These are phyloP conservation scores for Palythoa grandis DNA, from an alignment of 92 coral and sea anemone genomes.

Conservation along the genomic window DNA sequence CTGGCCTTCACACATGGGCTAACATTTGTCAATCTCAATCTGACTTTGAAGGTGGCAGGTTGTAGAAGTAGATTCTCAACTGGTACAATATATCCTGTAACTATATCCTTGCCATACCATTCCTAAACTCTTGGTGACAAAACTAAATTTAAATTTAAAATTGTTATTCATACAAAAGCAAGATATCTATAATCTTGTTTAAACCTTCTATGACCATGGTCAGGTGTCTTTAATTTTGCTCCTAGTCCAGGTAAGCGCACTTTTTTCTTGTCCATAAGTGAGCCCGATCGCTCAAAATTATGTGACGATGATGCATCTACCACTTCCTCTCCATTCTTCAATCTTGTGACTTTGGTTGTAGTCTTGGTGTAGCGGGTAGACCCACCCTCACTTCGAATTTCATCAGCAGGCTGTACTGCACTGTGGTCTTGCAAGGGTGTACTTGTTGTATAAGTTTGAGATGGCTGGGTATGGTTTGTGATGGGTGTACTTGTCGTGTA, in stretches of 20 bases:
- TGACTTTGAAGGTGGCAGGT: too few species aligned
- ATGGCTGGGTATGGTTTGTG: conserved; percentile 52
- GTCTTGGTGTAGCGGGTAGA: conserved; percentile 56
- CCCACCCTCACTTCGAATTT: conserved; percentile 56
- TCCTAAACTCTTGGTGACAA: too few species aligned
- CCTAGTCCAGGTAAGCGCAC: conserved; percentile 92
- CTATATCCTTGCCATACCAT: too few species aligned
- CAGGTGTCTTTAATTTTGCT: conserved; percentile 56
- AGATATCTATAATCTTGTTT: neutral
- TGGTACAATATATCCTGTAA: too few species aligned
- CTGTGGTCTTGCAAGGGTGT: conserved; percentile 86
- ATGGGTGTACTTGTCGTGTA: conserved; percentile 48
- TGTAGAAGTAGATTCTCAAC: too few species aligned
- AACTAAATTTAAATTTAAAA: too few species aligned
- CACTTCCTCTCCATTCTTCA: conserved; percentile 42
- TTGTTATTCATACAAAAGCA: too few species aligned
- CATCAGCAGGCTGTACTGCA: conserved; percentile 63
- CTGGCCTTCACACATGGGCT: too few species aligned
- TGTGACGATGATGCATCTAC: conserved; percentile 46
- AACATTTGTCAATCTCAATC: too few species aligned
- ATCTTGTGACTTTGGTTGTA: conserved; percentile 71
- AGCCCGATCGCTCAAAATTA: conserved; percentile 63
- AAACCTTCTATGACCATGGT: conserved; percentile 56
- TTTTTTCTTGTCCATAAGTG: conserved; percentile 83
- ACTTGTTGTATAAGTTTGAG: conserved; percentile 60